Percentiles rank a stretch among this genome's conserved stretches.
Evolutionary conservation across 2,113 vertebrate species (phyloP).

Genomic region (Leptosomus discolor): DNA sequence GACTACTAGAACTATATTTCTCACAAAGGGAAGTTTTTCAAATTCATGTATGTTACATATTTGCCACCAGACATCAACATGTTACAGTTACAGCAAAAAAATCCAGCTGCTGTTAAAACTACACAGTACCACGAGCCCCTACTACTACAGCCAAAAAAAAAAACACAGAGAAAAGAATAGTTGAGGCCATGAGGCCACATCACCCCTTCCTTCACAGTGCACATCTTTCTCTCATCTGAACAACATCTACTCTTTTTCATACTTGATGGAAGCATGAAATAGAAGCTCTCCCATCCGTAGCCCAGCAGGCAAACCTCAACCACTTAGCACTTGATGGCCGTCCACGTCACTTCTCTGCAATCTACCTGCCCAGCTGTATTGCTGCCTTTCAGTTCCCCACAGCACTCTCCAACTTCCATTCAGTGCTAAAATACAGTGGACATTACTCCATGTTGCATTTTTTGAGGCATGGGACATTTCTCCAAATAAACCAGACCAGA

Average conservation of each 20-base stretch:
- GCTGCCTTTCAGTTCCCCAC: neutral
- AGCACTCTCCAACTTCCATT: neutral
- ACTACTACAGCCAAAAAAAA: neutral
- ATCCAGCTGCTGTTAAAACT: neutral
- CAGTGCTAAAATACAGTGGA: neutral
- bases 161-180: neutral
- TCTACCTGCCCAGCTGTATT: neutral
- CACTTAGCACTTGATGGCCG: neutral
- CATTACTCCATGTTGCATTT: neutral
- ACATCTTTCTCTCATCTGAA: neutral
- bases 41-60: neutral
- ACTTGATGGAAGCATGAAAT: neutral
- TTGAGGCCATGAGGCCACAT: neutral
- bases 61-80: neutral
- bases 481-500: neutral
- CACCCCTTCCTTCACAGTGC: neutral
- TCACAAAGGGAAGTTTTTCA: neutral
- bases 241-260: neutral
- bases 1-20: neutral
- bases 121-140: neutral
- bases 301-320: neutral
- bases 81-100: neutral
- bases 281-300: neutral
- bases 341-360: neutral
- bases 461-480: neutral